Evolutionary conservation across 2,113 vertebrate genomes (phyloP), one percentile per base, ranked within the genome.

Genomic region (Harpagus bidentatus): DNA sequence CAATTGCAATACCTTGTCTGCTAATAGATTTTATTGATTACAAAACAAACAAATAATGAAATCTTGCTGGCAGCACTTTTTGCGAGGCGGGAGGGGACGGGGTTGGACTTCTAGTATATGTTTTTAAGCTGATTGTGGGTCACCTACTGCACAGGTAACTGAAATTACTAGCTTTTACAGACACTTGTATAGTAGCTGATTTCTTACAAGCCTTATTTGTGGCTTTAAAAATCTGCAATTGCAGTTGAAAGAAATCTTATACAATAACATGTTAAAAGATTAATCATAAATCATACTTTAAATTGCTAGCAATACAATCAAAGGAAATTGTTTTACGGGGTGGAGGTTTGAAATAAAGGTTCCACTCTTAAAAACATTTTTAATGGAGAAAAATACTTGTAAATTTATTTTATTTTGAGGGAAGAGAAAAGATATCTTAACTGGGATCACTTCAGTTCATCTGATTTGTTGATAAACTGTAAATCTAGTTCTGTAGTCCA

Each of bases 1-100:
- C 83, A 82, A n/a, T 73, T 71, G 71, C 56, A 23, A 71, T 65
- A 88, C 43, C 32, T 86, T 85, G 47, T 29, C 58, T 87, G 25
- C 36, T 62, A 40, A 88, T 79, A 86, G 84, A 73, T 81, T 69
- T 74, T 92, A 93, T 94, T 93, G 89, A 93, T 93, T 80, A 73
- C 16, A 74, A 66, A 86, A 13, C n/a, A 86, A 92, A 58, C 14
- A 81, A 85, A 73, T 62, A 85, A 62, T 32, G 55, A 92, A 82
- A 82, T 88, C 38, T 61, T 58, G 25, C 52, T 81, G 63, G 86
- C 20, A 47, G 26, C 48, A 48, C 15, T 72, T 52, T 84, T 62
- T 21, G 18, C 0, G 0, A 28, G 45, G 45, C 16, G 3, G 17
- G 1, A 0, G 8, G 6, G 21, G 21, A 23, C 4, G 5, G 38